phyloP scores from a whole-genome alignment of 2,797 vertebrate genomes.

The Danio tinwini region DNA sequence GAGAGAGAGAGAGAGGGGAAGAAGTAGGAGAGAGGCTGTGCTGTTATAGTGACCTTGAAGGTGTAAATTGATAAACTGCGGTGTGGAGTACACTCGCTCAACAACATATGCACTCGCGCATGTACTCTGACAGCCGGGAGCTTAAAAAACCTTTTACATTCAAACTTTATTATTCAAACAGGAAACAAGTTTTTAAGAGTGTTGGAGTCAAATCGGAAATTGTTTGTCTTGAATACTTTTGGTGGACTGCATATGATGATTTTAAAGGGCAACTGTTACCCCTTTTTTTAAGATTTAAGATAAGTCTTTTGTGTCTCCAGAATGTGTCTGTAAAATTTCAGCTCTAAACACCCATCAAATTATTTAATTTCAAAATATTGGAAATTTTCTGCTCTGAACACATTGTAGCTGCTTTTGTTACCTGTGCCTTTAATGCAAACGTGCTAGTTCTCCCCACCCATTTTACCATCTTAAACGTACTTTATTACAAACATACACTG shows the following conservation, averaged over 20 bases:
- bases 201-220: neutral
- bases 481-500: too few relatives aligned
- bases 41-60: conserved; percentile 48
- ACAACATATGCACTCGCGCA: conserved; percentile 22
- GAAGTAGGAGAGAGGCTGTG: neutral
- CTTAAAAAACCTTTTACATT: neutral
- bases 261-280: too few relatives aligned
- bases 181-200: neutral
- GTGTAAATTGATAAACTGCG: conserved; percentile 45
- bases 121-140: neutral
- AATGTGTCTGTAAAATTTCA: too few relatives aligned
- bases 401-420: too few relatives aligned
- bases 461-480: too few relatives aligned
- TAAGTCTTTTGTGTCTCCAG: too few relatives aligned
- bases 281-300: too few relatives aligned
- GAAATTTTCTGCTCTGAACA: too few relatives aligned
- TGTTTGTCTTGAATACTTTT: neutral
- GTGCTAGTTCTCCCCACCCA: too few relatives aligned
- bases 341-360: too few relatives aligned
- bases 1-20: conserved; percentile 26
- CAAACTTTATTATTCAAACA: neutral
- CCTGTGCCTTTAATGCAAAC: too few relatives aligned
- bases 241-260: neutral
- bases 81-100: conserved; percentile 17
- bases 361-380: too few relatives aligned